Conservation (phyloP, 2,797 vertebrate species). For the Argya squamiceps region DNA sequence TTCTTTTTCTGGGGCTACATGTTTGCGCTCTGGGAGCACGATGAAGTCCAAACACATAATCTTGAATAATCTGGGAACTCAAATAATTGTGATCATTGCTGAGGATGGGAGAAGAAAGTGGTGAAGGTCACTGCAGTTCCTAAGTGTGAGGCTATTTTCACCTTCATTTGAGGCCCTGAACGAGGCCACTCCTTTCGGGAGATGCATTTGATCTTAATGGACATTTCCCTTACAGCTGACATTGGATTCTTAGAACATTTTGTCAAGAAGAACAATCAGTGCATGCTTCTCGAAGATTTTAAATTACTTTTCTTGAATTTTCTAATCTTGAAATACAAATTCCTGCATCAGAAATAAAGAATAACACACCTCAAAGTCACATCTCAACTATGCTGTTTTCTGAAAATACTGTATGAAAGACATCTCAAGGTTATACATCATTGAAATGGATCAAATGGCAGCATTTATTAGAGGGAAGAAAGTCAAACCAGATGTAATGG, state of each 20-base stretch:
- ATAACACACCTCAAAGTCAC: not conserved
- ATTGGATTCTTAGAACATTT: not conserved
- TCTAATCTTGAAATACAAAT: not conserved
- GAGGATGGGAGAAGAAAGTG: not conserved
- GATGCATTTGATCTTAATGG: not conserved
- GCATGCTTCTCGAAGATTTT: not conserved
- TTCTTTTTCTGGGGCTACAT: not conserved
- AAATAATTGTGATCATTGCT: not conserved
- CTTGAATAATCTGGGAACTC: not conserved
- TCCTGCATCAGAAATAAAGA: not conserved
- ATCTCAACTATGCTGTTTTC: not conserved
- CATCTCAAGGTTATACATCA: not conserved
- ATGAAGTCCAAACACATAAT: not conserved
- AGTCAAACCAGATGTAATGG: constrained; percentile 55
- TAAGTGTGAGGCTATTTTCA: not conserved
- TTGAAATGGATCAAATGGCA: constrained; percentile 20
- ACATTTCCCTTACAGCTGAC: not conserved
- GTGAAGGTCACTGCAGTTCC: not conserved
- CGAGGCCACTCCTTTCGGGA: not conserved
- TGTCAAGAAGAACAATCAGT: not conserved
- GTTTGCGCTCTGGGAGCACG: not conserved
- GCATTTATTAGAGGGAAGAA: constrained; percentile 21
- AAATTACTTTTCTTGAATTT: not conserved
- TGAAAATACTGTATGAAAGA: not conserved
- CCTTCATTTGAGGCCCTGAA: not conserved